A percentile compares a stretch with the other conserved stretches of the same genome.
phyloP scores from a whole-genome alignment of 2,113 vertebrate species.

The Emberiza fucata region DNA sequence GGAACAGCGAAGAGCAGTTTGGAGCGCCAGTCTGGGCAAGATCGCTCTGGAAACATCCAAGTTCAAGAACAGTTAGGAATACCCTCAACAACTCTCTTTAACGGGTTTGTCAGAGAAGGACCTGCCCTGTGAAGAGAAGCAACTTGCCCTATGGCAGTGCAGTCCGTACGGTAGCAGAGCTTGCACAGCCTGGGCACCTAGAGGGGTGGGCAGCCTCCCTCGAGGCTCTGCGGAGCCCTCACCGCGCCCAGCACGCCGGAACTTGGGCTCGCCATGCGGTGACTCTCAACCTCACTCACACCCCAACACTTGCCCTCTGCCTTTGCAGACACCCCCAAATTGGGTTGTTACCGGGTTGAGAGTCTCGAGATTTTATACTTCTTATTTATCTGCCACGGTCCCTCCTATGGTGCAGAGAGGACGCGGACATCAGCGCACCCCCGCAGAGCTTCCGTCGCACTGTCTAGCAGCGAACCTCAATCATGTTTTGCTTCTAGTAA shows the following conservation, averaged over 20 bases:
- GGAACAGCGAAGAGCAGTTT: fast-evolving
- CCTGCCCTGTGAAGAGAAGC: not conserved
- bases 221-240: not conserved
- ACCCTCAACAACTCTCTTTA: not conserved
- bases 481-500: not conserved
- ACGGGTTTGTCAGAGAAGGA: not conserved
- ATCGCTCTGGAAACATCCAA: not conserved
- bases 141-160: fast-evolving
- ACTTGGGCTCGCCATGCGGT: not conserved
- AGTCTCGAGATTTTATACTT: not conserved
- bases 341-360: fast-evolving
- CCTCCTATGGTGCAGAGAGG: not conserved
- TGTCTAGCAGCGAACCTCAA: not conserved
- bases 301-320: too few species aligned
- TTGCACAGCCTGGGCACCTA: not conserved
- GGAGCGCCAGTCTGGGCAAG: too few species aligned
- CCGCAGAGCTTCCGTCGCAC: fast-evolving
- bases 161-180: not conserved
- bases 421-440: not conserved
- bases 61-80: not conserved
- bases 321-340: not conserved
- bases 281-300: not conserved
- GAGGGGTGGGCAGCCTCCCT: fast-evolving
- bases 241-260: too few species aligned
- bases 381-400: not conserved